Base-by-base conservation (phyloP, 2,113 vertebrate genomes). In the Hippocampus mohnikei region DNA sequence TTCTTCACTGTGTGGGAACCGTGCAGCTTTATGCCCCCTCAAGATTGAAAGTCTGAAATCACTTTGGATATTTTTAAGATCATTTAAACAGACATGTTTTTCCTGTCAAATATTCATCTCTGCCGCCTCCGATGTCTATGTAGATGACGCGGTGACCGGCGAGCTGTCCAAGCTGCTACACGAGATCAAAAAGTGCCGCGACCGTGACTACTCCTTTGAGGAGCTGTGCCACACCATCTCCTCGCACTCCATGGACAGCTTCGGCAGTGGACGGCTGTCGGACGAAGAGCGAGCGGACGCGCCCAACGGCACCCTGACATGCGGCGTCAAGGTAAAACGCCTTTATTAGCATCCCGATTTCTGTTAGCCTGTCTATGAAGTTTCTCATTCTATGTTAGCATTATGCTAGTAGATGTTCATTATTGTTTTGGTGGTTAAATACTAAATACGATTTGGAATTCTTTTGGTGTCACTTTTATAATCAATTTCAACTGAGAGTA, bases 131-230 rank as follows among this genome's bases (percentile, higher is more conserved):
- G 16, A 48, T 21, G 23, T n/a, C 48, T 52, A 8, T 71, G 23
- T 55, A 96, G 96, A 95, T 88, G 96, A 97, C 77, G 93, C 93
- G n/a, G 94, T 97, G 88, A 96, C 95, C 29, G 95, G 95, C 44
- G 96, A 98, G 84, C 91, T 98, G 81, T 97, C 96, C 71, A 96
- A 97, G 85, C 93, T 98, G 80, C 92, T 98, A 85, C 94, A 95
- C 78, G 96, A 98, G 92, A 98, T 98, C 85, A 96, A 98, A 88
- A 94, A 94, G 85, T 98, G 95, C 82, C 93, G 95, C 82, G 95
- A 98, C 89, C 95, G 96, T 76, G 96, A 98, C 83, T 97, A 94
- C 88, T 97, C 95, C 73, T 97, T 98, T 67, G 96, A 98, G 92
- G 96, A 98, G 83, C 91, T 96, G 71, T 98, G 96, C 89, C 95